Evolutionary conservation across 2,888 invertebrate genomes (phyloP).

Genomic region (Pterostichus niger): DNA sequence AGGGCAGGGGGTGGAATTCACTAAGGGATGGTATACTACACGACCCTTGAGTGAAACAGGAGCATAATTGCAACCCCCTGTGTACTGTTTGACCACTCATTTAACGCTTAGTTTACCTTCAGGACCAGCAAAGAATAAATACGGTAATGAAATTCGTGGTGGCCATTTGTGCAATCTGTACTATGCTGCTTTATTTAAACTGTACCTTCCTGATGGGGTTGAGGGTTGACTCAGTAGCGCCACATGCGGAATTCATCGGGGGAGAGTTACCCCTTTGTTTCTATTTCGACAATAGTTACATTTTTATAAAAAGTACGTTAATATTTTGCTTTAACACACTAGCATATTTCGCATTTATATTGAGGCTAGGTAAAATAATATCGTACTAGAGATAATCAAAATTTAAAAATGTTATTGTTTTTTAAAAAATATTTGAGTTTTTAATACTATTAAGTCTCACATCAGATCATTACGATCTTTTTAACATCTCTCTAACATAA

Average conservation of each 20-base stretch:
- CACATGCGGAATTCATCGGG: neutral
- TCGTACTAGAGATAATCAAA: no score
- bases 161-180: conserved; percentile 60
- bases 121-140: conserved; percentile 57
- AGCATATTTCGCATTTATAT: no score
- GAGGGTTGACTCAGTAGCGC: neutral
- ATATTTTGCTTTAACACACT: no score
- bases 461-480: no score
- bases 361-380: no score
- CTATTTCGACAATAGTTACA: no score
- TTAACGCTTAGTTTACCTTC: conserved; percentile 63
- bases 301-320: neutral
- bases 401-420: no score
- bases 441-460: no score
- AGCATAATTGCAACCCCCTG: conserved; percentile 45
- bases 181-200: conserved; percentile 37
- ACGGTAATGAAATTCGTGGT: conserved; percentile 58
- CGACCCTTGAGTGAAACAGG: conserved; percentile 8
- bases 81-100: conserved; percentile 58
- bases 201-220: conserved; percentile 7
- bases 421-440: no score
- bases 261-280: no score
- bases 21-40: neutral
- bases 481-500: no score
- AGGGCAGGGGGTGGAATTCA: neutral